Percentiles rank a stretch among this genome's conserved stretches.
Evolutionary conservation across 2,888 invertebrate genomes (phyloP).

Genomic region (Abrostola tripartita): DNA sequence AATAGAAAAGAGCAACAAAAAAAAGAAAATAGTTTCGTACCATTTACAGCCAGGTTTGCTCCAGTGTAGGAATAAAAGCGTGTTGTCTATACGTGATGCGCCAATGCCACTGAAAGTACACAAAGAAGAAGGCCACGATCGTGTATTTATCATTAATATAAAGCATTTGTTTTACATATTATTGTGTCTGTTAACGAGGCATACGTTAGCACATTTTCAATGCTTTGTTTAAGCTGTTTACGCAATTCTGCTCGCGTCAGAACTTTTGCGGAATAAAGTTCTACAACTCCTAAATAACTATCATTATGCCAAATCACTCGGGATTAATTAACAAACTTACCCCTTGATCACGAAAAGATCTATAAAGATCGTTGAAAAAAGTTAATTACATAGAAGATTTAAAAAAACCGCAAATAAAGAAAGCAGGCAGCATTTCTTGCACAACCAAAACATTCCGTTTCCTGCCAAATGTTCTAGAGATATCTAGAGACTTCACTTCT

Average conservation of each 20-base stretch:
- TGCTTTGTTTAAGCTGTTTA: neutral
- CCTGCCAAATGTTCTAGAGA: too few relatives aligned
- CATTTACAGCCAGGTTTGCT: neutral
- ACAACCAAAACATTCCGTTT: too few relatives aligned
- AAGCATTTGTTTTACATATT: neutral
- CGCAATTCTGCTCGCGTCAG: neutral
- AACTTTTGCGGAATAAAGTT: too few relatives aligned
- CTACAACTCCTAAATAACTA: too few relatives aligned
- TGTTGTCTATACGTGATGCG: neutral
- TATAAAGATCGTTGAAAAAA: too few relatives aligned
- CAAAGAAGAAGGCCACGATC: constrained; percentile 1
- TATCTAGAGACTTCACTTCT: too few relatives aligned
- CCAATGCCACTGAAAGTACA: constrained; percentile 1
- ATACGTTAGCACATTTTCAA: constrained; percentile 2
- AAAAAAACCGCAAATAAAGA: too few relatives aligned
- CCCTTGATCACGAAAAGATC: too few relatives aligned
- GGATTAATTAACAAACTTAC: too few relatives aligned
- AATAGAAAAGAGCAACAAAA: neutral
- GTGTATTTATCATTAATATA: neutral
- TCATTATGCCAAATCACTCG: too few relatives aligned
- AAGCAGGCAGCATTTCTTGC: too few relatives aligned
- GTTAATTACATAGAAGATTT: too few relatives aligned
- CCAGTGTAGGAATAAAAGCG: neutral
- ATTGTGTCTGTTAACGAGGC: neutral
- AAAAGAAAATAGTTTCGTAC: neutral